Base-by-base conservation (phyloP, 1,140 invertebrate genomes). In the Drosophila mayri region DNA sequence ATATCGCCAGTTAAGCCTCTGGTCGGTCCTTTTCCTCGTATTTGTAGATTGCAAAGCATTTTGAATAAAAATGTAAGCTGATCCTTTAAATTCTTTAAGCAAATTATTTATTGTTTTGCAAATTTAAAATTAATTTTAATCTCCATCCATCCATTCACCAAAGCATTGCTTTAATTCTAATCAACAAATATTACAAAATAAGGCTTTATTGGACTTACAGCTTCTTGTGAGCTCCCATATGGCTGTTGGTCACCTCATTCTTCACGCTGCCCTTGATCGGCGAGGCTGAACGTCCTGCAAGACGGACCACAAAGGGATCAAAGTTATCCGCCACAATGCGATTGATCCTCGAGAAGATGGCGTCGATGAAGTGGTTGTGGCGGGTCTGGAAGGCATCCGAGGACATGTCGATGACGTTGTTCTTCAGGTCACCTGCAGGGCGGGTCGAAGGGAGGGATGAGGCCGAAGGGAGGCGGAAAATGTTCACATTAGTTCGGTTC, bases 321-420 rank as follows among this genome's bases (percentile, higher is more conserved):
- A 97, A 97, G 47, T 96, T 96, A 47, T 95, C 94, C 12, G 95
- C 94, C 49, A 97, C 92, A 50, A 97, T 96, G 75, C 95, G 95
- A 92, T 97, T 97, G 90, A 97, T 97, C 67, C 96, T 94, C 30
- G 94, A 95, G 46, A 97, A 94, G 74, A 97, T 96, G 73, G 95
- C 96, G 91, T 97, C 97, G 38, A 97, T 95, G 90, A 97, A 97
- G 76, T 95, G 95, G 93, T 97, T 97, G 93, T 97, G 91, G 3
- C 91, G 91, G 44, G 86, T 86, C 59, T 92, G 91, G 79, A 92
- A 92, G 32, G 85, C 91, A 61, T 92, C 91, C 65, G 76, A 82
- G n/a, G 85, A 81, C 91, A 92, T 92, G 55, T 92, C 91, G 63
- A 92, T 92, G 73, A 92, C 79, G 74, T 92, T 92, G 79, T 92